Conservation (phyloP, 1,140 invertebrate genomes). For the Procambarus virginalis region DNA sequence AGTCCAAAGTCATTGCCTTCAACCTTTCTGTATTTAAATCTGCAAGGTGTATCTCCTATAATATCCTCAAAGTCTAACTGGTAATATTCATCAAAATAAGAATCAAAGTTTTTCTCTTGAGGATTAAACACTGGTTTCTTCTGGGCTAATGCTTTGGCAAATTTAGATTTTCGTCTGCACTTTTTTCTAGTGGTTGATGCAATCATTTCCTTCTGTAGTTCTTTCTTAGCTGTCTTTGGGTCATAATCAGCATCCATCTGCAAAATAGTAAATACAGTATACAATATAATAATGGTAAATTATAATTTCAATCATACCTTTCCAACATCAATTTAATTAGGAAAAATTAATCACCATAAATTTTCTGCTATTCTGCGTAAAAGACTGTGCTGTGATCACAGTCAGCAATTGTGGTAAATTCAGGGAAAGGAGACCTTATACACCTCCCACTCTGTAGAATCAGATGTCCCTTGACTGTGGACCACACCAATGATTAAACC, state of each 20-base stretch:
- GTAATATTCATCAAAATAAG: slow-evolving; percentile 96
- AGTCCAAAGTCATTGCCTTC: slow-evolving; percentile 90
- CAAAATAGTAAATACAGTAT: slow-evolving; percentile 64
- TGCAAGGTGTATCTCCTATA: slow-evolving; percentile 87
- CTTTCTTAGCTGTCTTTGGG: slow-evolving; percentile 67
- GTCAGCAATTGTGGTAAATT: too few relatives aligned
- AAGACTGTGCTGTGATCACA: too few relatives aligned
- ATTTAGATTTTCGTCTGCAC: slow-evolving; percentile 78
- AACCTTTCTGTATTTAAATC: slow-evolving; percentile 94
- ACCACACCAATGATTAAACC: too few relatives aligned
- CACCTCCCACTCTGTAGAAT: too few relatives aligned
- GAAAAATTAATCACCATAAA: too few relatives aligned
- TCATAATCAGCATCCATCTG: slow-evolving; percentile 91
- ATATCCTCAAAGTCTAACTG: slow-evolving; percentile 96
- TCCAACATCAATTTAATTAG: too few relatives aligned
- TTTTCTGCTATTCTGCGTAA: too few relatives aligned
- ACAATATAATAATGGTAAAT: too few relatives aligned
- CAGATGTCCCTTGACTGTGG: too few relatives aligned
- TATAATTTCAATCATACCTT: too few relatives aligned
- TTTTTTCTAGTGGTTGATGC: slow-evolving; percentile 75
- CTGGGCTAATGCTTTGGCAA: slow-evolving; percentile 81
- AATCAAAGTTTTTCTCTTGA: slow-evolving; percentile 83
- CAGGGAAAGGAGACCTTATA: too few relatives aligned
- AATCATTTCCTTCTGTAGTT: slow-evolving; percentile 77
- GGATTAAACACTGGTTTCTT: slow-evolving; percentile 90